These are phyloP conservation scores for Acrocera orbiculus DNA, from an alignment of 2,888 invertebrate genomes.

Conservation along the genomic window DNA sequence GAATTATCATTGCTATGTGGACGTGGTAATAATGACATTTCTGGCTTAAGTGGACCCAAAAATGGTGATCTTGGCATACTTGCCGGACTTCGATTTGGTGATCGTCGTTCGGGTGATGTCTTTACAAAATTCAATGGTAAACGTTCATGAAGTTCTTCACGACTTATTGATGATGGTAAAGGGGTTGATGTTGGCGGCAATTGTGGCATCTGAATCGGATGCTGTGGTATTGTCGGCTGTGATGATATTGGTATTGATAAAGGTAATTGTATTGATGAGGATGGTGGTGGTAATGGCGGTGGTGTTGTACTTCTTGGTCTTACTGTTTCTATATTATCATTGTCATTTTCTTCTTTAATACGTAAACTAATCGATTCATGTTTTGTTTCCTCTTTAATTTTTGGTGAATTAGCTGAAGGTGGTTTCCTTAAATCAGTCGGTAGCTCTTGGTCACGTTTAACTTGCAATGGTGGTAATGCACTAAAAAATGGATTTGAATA, in stretches of 20 bases:
- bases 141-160: constrained; percentile 18
- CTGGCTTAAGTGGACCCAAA: constrained; percentile 29
- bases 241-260: constrained; percentile 36
- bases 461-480: constrained; percentile 18
- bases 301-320: constrained; percentile 14
- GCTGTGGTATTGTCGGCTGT: constrained; percentile 29
- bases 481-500: constrained; percentile 24
- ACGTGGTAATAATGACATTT: constrained; percentile 40
- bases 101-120: constrained; percentile 26
- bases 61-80: constrained; percentile 28
- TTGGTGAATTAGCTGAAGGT: constrained; percentile 18
- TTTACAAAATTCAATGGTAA: constrained; percentile 23
- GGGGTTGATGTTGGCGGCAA: constrained; percentile 26
- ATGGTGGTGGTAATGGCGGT: constrained; percentile 23
- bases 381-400: constrained; percentile 4
- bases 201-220: no score
- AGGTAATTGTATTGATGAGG: constrained; percentile 35
- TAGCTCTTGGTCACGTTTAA: constrained; percentile 21
- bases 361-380: constrained; percentile 24
- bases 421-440: constrained; percentile 29
- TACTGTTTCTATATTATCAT: constrained; percentile 16
- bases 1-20: constrained; percentile 89
- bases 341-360: constrained; percentile 24
- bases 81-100: constrained; percentile 28
- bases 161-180: constrained; percentile 23